These are phyloP conservation scores for Phenganax subtilis DNA, from an alignment of 92 coral and sea anemone species.

Conservation along the genomic window DNA sequence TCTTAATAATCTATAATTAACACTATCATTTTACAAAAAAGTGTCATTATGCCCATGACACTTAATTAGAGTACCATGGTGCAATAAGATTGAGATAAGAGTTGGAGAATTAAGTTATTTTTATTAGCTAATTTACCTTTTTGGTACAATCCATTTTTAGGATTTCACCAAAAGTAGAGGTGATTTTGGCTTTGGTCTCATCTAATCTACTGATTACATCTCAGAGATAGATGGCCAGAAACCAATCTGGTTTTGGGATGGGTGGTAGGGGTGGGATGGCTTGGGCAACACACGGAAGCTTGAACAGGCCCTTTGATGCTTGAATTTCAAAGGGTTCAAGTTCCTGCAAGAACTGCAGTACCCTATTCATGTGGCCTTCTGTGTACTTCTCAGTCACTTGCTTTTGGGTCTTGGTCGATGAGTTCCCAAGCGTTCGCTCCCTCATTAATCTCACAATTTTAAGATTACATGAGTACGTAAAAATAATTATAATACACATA, in stretches of 20 bases:
- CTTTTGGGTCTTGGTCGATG: slow-evolving; percentile 17
- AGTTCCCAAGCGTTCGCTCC: slow-evolving; percentile 19
- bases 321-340: slow-evolving; percentile 13
- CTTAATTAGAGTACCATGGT: too few species aligned
- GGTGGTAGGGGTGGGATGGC: slow-evolving; percentile 24
- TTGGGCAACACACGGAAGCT: background rate
- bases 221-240: slow-evolving; percentile 40
- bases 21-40: background rate
- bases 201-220: slow-evolving; percentile 40
- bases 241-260: slow-evolving; percentile 42
- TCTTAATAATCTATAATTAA: slow-evolving; percentile 13
- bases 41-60: background rate
- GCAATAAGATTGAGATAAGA: too few species aligned
- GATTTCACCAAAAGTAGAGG: background rate
- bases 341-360: slow-evolving; percentile 3
- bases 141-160: slow-evolving; percentile 17
- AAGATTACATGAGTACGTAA: slow-evolving; percentile 22
- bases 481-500: too few species aligned
- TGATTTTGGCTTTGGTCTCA: too few species aligned
- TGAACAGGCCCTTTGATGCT: slow-evolving; percentile 1
- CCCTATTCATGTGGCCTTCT: slow-evolving; percentile 10
- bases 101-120: too few species aligned
- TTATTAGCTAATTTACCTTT: background rate
- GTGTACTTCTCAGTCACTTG: slow-evolving; percentile 30
- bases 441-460: slow-evolving; percentile 23